Evolutionary conservation across 2,888 invertebrate genomes (phyloP), one percentile per base, ranked within the genome.

Genomic region (Sipunculus nudus): DNA sequence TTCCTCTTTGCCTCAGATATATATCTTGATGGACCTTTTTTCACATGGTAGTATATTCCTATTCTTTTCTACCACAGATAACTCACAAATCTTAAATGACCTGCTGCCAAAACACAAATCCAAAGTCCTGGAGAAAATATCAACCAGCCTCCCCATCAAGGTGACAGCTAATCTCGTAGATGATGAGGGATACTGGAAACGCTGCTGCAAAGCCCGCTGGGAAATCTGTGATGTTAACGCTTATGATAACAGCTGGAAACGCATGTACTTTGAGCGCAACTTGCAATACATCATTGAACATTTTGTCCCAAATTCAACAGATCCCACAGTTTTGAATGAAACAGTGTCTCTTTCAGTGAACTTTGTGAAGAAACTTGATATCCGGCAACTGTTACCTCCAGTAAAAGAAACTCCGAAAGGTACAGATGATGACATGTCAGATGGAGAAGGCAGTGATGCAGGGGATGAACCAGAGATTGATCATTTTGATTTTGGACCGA

Each of bases 221-320:
- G 75, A 76, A 38, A 76, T 81, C 40, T 80, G 82, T 72, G 82
- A 84, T 68, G 77, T 83, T 1, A 68, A 76, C 10, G 72, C 72
- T n/a, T 81, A 75, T 70, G 80, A 78, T 4, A 67, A 68, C 46
- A 74, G 77, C 62, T 84, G 84, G 84, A 83, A 84, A 61, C 63
- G 78, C 35, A 82, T 83, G 81, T 84, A 77, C 63, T 81, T 84
- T 71, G 84, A 84, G 66, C 73, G 78, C 59, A 80, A 81, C 58
- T 68, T 83, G 31, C 77, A 84, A 68, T 68, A 76, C 47, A 79
- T 84, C 39, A 75, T 84, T 39, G 83, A 84, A 67, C 75, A 78
- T 35, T 83, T 78, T 74, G 79, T 84, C 0, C 84, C 84, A 3
- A 81, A 78, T 52, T 76, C 71, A 10, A 81, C 83, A 35, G 78